These are phyloP conservation scores for Eristalinus sepulchralis DNA, from an alignment of 2,888 invertebrate species.

Conservation along the genomic window DNA sequence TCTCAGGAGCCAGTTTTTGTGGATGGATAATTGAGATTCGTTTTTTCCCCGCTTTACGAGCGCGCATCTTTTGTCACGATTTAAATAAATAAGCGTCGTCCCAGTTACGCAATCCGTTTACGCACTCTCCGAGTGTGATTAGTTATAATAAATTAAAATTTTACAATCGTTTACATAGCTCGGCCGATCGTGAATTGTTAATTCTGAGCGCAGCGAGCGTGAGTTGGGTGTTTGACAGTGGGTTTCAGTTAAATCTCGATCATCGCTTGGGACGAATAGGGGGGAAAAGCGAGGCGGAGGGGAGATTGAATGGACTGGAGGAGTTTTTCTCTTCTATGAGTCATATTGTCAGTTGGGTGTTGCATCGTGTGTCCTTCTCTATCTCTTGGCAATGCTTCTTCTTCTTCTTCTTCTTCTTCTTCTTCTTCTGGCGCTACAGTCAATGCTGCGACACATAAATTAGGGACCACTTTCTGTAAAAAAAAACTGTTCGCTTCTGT, in stretches of 20 bases:
- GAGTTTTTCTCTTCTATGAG: too few species aligned
- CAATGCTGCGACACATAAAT: too few species aligned
- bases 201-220: neutral
- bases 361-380: too few species aligned
- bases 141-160: neutral
- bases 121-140: neutral
- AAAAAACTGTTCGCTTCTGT: too few species aligned
- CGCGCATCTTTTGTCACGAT: neutral
- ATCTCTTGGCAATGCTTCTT: too few species aligned
- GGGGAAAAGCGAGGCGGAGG: too few species aligned
- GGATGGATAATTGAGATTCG: neutral
- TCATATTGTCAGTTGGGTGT: too few species aligned
- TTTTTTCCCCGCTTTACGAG: neutral
- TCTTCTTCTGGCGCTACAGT: too few species aligned
- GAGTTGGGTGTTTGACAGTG: neutral
- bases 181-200: neutral
- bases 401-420: too few species aligned
- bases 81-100: neutral
- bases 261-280: too few species aligned
- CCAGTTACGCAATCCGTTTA: neutral
- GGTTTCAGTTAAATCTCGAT: neutral
- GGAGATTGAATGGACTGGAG: neutral
- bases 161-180: neutral
- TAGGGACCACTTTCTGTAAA: too few species aligned
- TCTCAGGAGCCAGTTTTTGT: neutral